Evolutionary conservation across 2,113 vertebrate genomes (phyloP).

Genomic region (Tringa solitaria): DNA sequence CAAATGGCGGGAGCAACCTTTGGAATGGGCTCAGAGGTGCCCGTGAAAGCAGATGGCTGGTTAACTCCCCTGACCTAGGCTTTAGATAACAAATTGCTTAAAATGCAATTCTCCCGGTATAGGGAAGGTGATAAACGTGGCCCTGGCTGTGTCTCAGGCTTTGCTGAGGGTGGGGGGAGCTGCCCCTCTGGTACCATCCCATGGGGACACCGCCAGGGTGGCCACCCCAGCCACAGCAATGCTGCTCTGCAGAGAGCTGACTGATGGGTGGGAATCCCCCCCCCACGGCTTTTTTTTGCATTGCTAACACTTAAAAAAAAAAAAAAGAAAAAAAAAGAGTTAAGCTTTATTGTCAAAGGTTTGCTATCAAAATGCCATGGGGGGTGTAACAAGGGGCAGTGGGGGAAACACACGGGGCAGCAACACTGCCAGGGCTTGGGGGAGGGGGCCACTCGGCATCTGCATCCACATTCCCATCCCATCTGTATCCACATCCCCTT

Average conservation of each 20-base stretch:
- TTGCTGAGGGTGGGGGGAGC: accelerated
- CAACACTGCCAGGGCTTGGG: accelerated
- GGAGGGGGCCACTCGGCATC: background rate
- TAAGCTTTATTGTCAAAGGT: background rate
- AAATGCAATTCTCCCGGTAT: background rate
- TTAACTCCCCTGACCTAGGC: background rate
- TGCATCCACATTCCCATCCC: accelerated
- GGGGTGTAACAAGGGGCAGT: no score
- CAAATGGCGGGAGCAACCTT: background rate
- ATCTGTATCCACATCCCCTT: no score
- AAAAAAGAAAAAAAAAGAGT: accelerated
- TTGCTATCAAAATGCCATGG: background rate
- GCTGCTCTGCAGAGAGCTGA: background rate
- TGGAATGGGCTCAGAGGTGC: background rate
- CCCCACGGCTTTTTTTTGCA: background rate
- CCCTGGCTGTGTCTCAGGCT: accelerated
- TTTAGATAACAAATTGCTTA: background rate
- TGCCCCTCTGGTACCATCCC: background rate
- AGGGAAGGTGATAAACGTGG: background rate
- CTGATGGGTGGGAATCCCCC: no score
- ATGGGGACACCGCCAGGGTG: accelerated
- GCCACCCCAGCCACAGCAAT: background rate
- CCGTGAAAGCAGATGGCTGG: background rate
- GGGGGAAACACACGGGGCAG: accelerated
- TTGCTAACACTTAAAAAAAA: background rate